Evolutionary conservation across 2,888 invertebrate species (phyloP).

Genomic region (Oxystoma pomonae): DNA sequence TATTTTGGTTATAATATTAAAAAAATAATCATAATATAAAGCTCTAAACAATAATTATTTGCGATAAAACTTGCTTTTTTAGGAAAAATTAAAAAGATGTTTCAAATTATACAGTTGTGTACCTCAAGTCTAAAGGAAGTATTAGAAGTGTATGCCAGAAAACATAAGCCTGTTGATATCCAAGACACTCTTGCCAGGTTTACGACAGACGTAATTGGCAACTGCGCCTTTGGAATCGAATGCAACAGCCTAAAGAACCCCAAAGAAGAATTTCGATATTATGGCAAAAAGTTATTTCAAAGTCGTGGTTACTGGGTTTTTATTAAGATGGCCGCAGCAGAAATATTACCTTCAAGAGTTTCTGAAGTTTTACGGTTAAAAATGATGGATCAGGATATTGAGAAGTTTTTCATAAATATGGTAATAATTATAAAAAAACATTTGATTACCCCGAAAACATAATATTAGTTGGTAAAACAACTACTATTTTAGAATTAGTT

Average conservation of each 20-base stretch:
- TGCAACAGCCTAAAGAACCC: neutral
- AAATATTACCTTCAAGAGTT: neutral
- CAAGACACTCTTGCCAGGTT: neutral
- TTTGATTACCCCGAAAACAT: too few species aligned
- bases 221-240: slow-evolving; percentile 2
- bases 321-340: neutral
- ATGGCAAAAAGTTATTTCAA: neutral
- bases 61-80: too few species aligned
- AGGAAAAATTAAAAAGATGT: slow-evolving; percentile 2
- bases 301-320: neutral
- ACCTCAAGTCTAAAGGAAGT: neutral
- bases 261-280: neutral
- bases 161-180: neutral
- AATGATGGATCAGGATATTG: neutral
- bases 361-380: neutral
- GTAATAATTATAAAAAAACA: too few species aligned
- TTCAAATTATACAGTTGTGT: neutral
- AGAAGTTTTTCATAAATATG: slow-evolving; percentile 2
- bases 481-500: too few species aligned
- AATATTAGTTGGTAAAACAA: too few species aligned
- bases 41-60: too few species aligned
- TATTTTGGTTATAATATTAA: too few species aligned
- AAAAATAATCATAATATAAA: too few species aligned
- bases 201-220: slow-evolving; percentile 1
- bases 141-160: neutral